Evolutionary conservation across 2,113 vertebrate species (phyloP).

Genomic region (Centrocercus urophasianus): DNA sequence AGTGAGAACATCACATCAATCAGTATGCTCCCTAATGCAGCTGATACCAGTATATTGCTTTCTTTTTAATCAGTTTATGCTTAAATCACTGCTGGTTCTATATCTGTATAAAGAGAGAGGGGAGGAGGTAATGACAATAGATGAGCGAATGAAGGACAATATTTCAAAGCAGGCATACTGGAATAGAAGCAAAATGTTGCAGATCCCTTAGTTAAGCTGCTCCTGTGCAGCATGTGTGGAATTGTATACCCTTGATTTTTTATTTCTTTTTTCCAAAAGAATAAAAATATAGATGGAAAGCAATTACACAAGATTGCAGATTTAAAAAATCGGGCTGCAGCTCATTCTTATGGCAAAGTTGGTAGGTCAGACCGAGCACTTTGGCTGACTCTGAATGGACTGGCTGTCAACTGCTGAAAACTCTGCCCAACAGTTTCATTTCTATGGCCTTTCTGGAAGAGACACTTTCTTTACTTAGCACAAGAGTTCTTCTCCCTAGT

Average conservation of each 20-base stretch:
- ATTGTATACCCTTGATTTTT: not conserved
- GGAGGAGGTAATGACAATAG: not conserved
- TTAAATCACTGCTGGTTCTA: not conserved
- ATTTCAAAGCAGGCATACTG: not conserved
- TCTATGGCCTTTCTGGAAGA: conserved; percentile 65
- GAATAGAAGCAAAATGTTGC: not conserved
- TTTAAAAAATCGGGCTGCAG: not conserved
- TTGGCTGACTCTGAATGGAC: conserved; percentile 48
- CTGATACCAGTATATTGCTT: not conserved
- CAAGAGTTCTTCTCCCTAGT: conserved; percentile 59
- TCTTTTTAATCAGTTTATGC: not conserved
- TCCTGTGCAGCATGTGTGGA: not conserved
- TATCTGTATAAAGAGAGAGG: not conserved
- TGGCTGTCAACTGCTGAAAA: conserved; percentile 46
- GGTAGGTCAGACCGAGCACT: conserved; percentile 52
- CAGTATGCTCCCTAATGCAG: not conserved
- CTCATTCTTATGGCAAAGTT: not conserved
- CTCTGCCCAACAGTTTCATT: conserved; percentile 70
- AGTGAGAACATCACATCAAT: not conserved
- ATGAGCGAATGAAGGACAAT: not conserved
- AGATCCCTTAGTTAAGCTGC: not conserved
- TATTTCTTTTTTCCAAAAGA: not conserved
- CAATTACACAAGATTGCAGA: not conserved
- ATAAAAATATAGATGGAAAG: not conserved
- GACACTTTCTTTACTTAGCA: conserved; percentile 49